These are phyloP conservation scores for Prosapia bicincta DNA, from an alignment of 2,888 invertebrate genomes.

Conservation along the genomic window DNA sequence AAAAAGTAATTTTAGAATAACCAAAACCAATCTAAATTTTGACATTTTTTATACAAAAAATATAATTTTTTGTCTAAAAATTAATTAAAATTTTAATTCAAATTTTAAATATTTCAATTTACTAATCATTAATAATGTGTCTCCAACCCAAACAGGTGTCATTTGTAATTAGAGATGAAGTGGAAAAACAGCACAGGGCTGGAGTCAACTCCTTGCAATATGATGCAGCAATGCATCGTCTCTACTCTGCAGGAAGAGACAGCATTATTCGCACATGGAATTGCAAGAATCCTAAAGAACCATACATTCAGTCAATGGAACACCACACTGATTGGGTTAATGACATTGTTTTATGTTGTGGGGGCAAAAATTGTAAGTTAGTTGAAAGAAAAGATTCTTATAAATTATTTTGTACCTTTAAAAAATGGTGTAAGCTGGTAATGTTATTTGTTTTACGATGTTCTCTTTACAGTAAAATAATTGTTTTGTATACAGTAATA, in stretches of 20 bases:
- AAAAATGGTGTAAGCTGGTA: no score
- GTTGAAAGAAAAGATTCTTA: not conserved
- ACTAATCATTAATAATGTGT: no score
- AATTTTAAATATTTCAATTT: no score
- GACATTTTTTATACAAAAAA: no score
- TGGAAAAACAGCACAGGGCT: constrained; percentile 90
- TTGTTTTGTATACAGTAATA: no score
- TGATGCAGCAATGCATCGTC: constrained; percentile 79
- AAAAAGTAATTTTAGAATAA: no score
- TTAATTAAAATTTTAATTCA: no score
- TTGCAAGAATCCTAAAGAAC: constrained; percentile 56
- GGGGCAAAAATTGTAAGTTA: constrained; percentile 83
- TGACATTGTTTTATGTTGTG: constrained; percentile 96
- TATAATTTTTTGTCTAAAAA: no score
- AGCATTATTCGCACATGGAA: constrained; percentile 95
- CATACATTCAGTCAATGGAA: constrained; percentile 95
- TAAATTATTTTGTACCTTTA: no score
- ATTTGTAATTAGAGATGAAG: constrained; percentile 95
- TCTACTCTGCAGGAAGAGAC: constrained; percentile 96
- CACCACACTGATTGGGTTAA: constrained; percentile 99
- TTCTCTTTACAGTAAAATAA: no score
- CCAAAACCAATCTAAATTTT: no score
- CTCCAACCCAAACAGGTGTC: constrained; percentile 68
- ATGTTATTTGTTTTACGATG: no score
- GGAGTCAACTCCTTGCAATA: constrained; percentile 95